phyloP scores from a whole-genome alignment of 1,140 invertebrate genomes.

The Hyposmocoma kahamanoa region DNA sequence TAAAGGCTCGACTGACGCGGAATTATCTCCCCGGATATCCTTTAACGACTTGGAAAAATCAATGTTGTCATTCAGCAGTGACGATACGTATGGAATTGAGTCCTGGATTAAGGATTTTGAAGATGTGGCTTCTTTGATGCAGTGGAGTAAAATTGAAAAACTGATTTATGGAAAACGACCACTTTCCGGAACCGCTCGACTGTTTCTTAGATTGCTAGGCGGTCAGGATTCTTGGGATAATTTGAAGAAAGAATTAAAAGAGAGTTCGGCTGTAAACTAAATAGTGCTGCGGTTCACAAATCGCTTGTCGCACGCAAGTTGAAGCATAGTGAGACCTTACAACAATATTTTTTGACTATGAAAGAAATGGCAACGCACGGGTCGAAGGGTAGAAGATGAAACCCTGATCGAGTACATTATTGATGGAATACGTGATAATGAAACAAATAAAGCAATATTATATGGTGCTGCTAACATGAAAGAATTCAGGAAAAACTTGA shows the following conservation, averaged over 20 bases:
- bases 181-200: conserved; percentile 11
- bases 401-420: conserved; percentile 42
- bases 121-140: background rate
- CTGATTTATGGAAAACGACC: conserved; percentile 16
- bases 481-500: conserved; percentile 32
- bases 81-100: background rate
- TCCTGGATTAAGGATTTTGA: background rate
- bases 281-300: conserved; percentile 15
- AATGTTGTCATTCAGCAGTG: background rate
- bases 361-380: conserved; percentile 33
- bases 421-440: conserved; percentile 37
- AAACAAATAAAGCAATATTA: conserved; percentile 35
- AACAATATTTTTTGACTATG: conserved; percentile 21
- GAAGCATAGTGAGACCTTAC: conserved; percentile 15
- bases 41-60: background rate
- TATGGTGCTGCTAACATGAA: conserved; percentile 32
- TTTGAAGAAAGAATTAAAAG: conserved; percentile 14
- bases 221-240: background rate
- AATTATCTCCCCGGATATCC: too few relatives aligned
- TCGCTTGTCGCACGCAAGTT: conserved; percentile 13
- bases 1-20: too few relatives aligned
- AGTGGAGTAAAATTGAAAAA: conserved; percentile 10
- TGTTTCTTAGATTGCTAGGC: conserved; percentile 15
- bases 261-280: conserved; percentile 19
- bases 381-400: conserved; percentile 28